These are phyloP conservation scores for Eupeodes corollae DNA, from an alignment of 1,140 invertebrate genomes.

Conservation along the genomic window DNA sequence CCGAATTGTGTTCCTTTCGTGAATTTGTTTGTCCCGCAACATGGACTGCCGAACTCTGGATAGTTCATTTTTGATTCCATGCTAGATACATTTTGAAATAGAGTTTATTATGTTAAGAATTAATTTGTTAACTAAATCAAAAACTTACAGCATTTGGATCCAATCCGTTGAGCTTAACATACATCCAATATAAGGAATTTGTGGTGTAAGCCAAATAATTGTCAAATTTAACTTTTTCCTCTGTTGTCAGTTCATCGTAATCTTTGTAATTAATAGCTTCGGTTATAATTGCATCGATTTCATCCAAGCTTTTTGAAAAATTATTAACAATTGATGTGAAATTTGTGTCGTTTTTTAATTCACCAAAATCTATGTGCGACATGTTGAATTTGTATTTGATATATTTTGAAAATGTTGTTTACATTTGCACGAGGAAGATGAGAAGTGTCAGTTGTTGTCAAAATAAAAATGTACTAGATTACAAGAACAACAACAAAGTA, in stretches of 20 bases:
- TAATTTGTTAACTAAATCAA: neutral
- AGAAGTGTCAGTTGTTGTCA: neutral
- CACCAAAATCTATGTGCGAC: constrained; percentile 32
- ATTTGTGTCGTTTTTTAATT: constrained; percentile 30
- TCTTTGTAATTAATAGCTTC: constrained; percentile 35
- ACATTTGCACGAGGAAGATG: too few relatives aligned
- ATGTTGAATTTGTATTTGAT: neutral
- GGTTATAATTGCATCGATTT: constrained; percentile 41
- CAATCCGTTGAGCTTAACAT: constrained; percentile 43
- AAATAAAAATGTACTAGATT: too few relatives aligned
- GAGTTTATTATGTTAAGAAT: too few relatives aligned
- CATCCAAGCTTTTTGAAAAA: constrained; percentile 41
- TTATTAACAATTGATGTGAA: constrained; percentile 41
- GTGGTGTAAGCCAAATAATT: constrained; percentile 45
- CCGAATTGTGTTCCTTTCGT: constrained; percentile 42
- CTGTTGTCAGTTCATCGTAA: constrained; percentile 40
- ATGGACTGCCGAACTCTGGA: constrained; percentile 45
- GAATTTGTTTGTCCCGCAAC: constrained; percentile 44
- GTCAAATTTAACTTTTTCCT: constrained; percentile 48
- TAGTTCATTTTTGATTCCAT: constrained; percentile 46
- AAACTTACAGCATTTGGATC: constrained; percentile 38
- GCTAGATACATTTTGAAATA: constrained; percentile 10
- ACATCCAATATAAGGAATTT: constrained; percentile 49
- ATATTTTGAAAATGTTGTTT: neutral
- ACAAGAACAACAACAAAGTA: too few relatives aligned